These are phyloP conservation scores for Dipus sagitta DNA, from an alignment of 2,797 vertebrate species.

Conservation along the genomic window DNA sequence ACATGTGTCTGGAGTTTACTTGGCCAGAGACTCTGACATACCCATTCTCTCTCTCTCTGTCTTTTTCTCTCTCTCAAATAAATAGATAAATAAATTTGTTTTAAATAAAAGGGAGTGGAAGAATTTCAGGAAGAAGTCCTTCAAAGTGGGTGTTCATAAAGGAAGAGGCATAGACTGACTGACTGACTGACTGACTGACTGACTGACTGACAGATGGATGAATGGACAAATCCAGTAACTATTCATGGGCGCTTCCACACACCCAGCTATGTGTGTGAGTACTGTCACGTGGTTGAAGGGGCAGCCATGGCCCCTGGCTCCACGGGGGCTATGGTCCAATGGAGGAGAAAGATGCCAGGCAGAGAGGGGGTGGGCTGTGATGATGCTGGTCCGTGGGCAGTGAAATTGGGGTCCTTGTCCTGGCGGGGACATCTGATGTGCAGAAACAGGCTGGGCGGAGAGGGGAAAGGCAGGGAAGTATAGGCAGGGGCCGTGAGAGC, in stretches of 20 bases:
- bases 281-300: neutral
- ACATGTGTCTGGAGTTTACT: too few relatives aligned
- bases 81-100: too few relatives aligned
- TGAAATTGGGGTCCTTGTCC: neutral
- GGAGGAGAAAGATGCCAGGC: neutral
- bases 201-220: too few relatives aligned
- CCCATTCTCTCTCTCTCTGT: too few relatives aligned
- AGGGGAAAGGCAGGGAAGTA: neutral
- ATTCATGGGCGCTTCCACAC: neutral
- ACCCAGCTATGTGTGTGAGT: too few relatives aligned
- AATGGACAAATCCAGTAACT: too few relatives aligned
- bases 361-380: neutral
- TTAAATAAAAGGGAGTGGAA: too few relatives aligned
- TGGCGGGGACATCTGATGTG: neutral
- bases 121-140: neutral
- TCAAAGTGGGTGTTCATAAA: neutral
- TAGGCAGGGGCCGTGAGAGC: accelerated
- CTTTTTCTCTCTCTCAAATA: too few relatives aligned
- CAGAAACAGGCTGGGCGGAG: neutral
- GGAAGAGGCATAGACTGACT: neutral
- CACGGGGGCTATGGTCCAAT: accelerated
- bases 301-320: neutral
- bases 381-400: accelerated
- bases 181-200: too few relatives aligned
- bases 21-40: too few relatives aligned